Evolutionary conservation across 2,113 vertebrate species (phyloP), one percentile per base, ranked within the genome.

Genomic region (Cyprinodon variegatus): DNA sequence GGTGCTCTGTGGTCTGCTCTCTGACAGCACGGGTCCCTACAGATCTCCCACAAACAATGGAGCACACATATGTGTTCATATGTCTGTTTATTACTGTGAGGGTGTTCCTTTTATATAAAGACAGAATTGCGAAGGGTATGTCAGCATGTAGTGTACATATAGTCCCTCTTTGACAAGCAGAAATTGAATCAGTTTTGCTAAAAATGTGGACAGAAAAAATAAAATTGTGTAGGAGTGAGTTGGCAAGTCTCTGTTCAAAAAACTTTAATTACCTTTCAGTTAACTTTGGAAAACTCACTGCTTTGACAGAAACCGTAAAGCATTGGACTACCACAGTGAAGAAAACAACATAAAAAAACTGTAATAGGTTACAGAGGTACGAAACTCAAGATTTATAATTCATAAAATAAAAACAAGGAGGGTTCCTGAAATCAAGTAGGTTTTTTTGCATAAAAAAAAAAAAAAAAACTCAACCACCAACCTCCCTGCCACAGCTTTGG

Each of bases 21-120:
- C 86, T 91, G 89, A 90, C 90, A 92, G 90, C 83, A 72, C 76
- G 76, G 73, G 85, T 88, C 89, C 82, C 82, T 2, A 29, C 67
- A 87, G 84, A 86, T 82, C 72, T 71, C 83, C 82, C 79, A 65
- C 72, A 85, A 83, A 87, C 81, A 80, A 76, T 83, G 83, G 17
- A 83, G 72, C 68, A 3, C 77, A 79, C 82, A 36, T 61, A 10
- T 36, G 45, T 41, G 64, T 65, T 65, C 15, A 4, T 68, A 62
- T 40, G 70, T 75, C 46, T 61, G 59, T 65, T 65, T 72, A 61
- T 77, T 17, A 64, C 60, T 65, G 71, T 62, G 53, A 2, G 57
- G 4, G 12, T 22, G 41, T 68, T 29, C 65, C 68, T 62, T 76
- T 63, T 70, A 37, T 65, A 72, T 75, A 62, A 37, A 68, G 53